Conservation (phyloP, 2,797 vertebrate species). For the Anguilla obscura region DNA sequence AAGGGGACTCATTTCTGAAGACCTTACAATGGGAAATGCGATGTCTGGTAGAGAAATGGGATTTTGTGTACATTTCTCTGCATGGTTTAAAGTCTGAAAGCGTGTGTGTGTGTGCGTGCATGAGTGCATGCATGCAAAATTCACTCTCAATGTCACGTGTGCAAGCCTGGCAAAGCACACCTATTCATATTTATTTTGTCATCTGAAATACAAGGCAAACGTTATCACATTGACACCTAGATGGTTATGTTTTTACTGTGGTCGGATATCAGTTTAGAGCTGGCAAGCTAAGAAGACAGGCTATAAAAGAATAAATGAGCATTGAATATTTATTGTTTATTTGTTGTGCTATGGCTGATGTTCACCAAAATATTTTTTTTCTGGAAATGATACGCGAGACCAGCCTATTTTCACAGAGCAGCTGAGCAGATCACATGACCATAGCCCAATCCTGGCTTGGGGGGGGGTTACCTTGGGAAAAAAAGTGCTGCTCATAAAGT, state of each 20-base stretch:
- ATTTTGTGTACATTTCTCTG: background rate
- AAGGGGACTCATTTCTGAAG: background rate
- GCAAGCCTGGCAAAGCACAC: background rate
- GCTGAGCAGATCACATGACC: constrained; percentile 17
- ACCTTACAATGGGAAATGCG: background rate
- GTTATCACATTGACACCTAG: background rate
- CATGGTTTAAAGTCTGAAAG: background rate
- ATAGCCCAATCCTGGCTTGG: background rate
- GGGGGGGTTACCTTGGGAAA: constrained; percentile 32
- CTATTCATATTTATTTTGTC: background rate
- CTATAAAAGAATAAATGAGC: background rate
- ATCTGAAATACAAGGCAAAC: background rate
- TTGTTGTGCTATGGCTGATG: background rate
- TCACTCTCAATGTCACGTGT: no score
- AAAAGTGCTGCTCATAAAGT: constrained; percentile 52
- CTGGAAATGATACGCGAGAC: background rate
- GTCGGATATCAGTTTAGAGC: background rate
- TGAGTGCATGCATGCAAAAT: background rate
- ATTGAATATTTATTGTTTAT: constrained; percentile 8
- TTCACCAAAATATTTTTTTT: background rate
- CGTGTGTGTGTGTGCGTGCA: background rate
- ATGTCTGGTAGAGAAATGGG: background rate
- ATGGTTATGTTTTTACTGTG: background rate
- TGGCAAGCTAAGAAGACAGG: background rate
- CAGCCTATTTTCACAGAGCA: background rate